Evolutionary conservation across 2,797 vertebrate genomes (phyloP).

Genomic region (Pipistrellus kuhlii): DNA sequence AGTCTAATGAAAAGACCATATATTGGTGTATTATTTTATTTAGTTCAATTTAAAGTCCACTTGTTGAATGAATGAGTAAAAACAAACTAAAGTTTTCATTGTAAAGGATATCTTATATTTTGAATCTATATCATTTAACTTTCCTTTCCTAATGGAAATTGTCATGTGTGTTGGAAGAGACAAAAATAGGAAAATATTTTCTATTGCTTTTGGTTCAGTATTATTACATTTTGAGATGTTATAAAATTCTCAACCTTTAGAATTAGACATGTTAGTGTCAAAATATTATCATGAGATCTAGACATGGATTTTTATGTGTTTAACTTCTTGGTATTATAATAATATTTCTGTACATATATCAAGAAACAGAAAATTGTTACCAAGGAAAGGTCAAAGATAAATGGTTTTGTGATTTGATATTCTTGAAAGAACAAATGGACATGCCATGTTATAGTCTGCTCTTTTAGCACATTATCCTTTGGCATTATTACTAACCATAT

Average conservation of each 20-base stretch:
- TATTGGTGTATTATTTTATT: constrained; percentile 27
- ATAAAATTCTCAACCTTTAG: neutral
- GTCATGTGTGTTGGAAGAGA: neutral
- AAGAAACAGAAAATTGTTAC: neutral
- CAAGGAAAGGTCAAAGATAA: neutral
- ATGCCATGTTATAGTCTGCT: neutral
- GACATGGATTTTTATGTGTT: neutral
- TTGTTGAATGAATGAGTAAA: constrained; percentile 42
- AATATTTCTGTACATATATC: neutral
- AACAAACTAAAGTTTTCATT: neutral
- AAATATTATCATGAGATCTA: neutral
- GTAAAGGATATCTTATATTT: neutral
- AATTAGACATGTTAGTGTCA: neutral
- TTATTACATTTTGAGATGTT: neutral
- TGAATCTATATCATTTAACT: neutral
- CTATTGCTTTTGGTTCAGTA: neutral
- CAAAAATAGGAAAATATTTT: neutral
- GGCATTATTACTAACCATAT: neutral
- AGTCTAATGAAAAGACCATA: neutral
- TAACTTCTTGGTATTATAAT: neutral
- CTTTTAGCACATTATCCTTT: neutral
- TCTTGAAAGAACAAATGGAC: neutral
- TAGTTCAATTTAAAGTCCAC: neutral
- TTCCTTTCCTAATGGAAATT: neutral
- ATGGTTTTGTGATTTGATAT: neutral